Evolutionary conservation across 2,113 vertebrate genomes (phyloP).

Genomic region (Talpa occidentalis): DNA sequence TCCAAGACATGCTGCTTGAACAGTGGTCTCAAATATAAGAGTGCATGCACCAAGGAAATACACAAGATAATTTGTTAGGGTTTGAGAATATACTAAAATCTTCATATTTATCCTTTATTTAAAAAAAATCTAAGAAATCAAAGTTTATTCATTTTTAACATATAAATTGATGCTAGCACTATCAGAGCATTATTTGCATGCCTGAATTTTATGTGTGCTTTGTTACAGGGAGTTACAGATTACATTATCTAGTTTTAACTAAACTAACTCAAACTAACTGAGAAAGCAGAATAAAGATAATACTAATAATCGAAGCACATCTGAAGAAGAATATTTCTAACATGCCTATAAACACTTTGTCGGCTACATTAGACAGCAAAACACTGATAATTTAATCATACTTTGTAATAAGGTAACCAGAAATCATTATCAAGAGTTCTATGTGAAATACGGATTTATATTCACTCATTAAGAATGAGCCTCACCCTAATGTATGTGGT

Average conservation of each 20-base stretch:
- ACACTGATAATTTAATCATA: conserved; percentile 31
- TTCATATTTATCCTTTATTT: not conserved
- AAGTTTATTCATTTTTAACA: conserved; percentile 17
- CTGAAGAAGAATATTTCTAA: conserved; percentile 3
- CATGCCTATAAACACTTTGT: not conserved
- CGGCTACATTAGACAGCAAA: conserved; percentile 15
- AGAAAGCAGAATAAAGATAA: not conserved
- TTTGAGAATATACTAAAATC: conserved; percentile 2
- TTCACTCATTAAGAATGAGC: not conserved
- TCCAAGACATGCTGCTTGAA: not conserved
- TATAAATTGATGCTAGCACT: not conserved
- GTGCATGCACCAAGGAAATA: not conserved
- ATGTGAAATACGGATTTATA: conserved; percentile 43
- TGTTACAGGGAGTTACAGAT: not conserved
- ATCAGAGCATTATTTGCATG: not conserved
- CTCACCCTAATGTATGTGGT: not conserved
- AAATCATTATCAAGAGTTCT: conserved; percentile 37
- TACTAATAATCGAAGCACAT: conserved; percentile 38
- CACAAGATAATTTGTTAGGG: not conserved
- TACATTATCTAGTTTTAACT: not conserved
- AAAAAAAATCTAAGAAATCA: not conserved
- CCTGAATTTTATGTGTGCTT: conserved; percentile 19
- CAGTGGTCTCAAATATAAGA: not conserved
- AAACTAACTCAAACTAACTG: not conserved
- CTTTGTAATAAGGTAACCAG: not conserved